Evolutionary conservation across 2,113 vertebrate species (phyloP).

Genomic region (Ictalurus furcatus): DNA sequence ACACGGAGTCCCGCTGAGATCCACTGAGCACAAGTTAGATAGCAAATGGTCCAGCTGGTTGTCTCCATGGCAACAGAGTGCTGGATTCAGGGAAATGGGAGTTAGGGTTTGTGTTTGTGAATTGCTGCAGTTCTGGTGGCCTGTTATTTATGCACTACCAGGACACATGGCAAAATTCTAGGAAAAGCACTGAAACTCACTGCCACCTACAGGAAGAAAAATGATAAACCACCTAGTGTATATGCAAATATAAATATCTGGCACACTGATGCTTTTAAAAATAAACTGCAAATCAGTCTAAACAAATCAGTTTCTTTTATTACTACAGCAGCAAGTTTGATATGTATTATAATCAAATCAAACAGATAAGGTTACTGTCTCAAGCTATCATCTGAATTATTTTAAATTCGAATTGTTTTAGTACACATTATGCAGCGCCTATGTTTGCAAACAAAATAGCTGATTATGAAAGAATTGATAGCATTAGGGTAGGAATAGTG

Average conservation of each 20-base stretch:
- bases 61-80: slow-evolving; percentile 37
- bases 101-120: slow-evolving; percentile 23
- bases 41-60: slow-evolving; percentile 27
- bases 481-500: not conserved
- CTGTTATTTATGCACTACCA: not conserved
- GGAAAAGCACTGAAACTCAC: slow-evolving; percentile 2
- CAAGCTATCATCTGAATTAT: not conserved
- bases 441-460: not conserved
- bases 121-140: slow-evolving; percentile 7
- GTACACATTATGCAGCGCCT: not conserved
- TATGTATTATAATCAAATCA: not conserved
- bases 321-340: not conserved
- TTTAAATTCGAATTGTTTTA: not conserved
- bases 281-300: not conserved
- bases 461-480: not conserved
- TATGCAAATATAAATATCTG: not conserved
- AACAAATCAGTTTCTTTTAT: not conserved
- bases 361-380: not conserved
- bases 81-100: slow-evolving; percentile 4
- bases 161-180: not conserved
- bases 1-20: not conserved
- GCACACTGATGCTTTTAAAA: not conserved
- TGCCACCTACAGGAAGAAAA: slow-evolving; percentile 27
- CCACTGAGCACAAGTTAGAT: slow-evolving; percentile 3
- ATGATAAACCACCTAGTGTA: not conserved